Base-by-base conservation (phyloP, 2,797 vertebrate species). In the Florisuga fusca region DNA sequence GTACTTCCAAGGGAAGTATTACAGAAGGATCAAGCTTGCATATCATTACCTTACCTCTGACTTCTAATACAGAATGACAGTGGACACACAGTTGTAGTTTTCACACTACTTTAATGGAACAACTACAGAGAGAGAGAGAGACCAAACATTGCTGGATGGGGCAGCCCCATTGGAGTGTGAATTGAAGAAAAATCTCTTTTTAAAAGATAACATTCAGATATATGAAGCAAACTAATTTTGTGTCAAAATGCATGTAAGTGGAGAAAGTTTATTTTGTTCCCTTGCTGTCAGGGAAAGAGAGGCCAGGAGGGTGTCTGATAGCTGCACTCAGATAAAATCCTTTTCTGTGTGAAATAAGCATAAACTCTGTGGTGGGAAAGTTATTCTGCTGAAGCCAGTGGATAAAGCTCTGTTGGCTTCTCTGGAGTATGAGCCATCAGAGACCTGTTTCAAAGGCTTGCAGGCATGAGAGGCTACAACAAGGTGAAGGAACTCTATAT, bases 51-150 rank as follows among this genome's bases (percentile, higher is more conserved):
- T 87, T 68, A 63, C 29, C 63, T 63, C 80, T 74, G 89, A 75
- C 74, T 95, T 90, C 88, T 92, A 95, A 90, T 58, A 43, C 55
- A 83, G 72, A 95, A 91, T 89, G 96, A 90, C 93, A 94, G 71
- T 90, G 95, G 93, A 82, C 92, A 90, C 90, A 87, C 74, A 91
- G 90, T 25, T 89, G 93, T 57, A 91, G 90, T 75, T 95, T 92
- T 90, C 90, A 81, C 86, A 93, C 59, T 68, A 63, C 77, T 88
- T 84, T 79, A 95, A 92, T 64, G 73, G 80, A 95, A 92, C 74
- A 88, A 67, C 82, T 84, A 80, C 55, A 84, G 45, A 73, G 61
- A 68, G 72, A 54, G 46, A 58, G 5, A 48, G 55, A 41, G 71
- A 72, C 58, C 55, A 73, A 79, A 94, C 41, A 20, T 2, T 79